Conservation (phyloP, 2,113 vertebrate genomes). For the Micromys minutus region DNA sequence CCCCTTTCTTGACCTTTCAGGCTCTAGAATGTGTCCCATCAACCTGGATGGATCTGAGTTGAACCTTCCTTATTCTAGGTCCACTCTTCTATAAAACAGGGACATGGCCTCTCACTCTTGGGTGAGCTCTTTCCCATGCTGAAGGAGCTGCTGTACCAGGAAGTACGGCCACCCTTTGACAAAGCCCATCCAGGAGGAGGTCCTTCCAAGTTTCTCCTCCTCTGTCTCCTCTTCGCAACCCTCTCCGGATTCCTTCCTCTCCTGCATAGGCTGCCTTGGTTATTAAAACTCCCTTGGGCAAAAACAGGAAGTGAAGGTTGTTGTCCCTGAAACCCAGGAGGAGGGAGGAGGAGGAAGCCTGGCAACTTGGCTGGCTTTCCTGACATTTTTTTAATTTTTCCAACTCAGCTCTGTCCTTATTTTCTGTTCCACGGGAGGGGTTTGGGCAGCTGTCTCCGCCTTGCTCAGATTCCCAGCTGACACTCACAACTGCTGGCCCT, state of each 20-base stretch:
- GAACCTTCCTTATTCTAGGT: not conserved
- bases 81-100: not conserved
- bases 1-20: not conserved
- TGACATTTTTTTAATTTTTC: not conserved
- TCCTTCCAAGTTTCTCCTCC: not conserved
- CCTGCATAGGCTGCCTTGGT: not conserved
- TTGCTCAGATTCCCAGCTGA: slow-evolving; percentile 41
- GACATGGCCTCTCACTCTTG: not conserved
- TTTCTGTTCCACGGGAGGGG: slow-evolving; percentile 34
- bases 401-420: slow-evolving; percentile 20
- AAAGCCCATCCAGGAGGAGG: not conserved
- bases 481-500: not conserved
- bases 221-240: not conserved
- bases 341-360: not conserved
- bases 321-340: not conserved
- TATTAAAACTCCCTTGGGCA: not conserved
- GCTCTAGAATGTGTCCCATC: not conserved
- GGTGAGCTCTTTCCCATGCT: not conserved
- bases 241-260: not conserved
- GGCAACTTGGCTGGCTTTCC: not conserved
- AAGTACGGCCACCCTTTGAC: accelerated
- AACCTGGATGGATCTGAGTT: not conserved
- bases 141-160: not conserved
- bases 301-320: not conserved
- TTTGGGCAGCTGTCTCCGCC: slow-evolving; percentile 32